phyloP scores from a whole-genome alignment of 2,888 invertebrate species.

The Heliconius erato region DNA sequence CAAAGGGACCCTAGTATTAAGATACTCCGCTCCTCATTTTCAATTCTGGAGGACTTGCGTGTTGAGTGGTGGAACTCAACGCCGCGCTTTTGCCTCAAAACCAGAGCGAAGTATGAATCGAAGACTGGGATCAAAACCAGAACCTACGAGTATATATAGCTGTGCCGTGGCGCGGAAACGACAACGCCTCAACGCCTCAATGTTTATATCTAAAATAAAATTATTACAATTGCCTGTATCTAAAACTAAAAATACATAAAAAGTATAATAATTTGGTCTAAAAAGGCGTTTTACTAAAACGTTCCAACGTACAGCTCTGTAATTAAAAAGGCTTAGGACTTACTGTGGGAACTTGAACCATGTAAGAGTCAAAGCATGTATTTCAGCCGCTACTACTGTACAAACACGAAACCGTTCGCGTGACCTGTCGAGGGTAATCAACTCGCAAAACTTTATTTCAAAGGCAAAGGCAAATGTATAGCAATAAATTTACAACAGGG shows the following conservation, averaged over 20 bases:
- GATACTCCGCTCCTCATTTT: no score
- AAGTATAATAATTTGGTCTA: slow-evolving; percentile 5
- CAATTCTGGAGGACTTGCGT: no score
- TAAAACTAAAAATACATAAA: neutral
- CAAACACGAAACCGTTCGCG: slow-evolving; percentile 45
- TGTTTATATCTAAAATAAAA: neutral
- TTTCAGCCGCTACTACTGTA: slow-evolving; percentile 37
- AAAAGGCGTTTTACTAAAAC: slow-evolving; percentile 1
- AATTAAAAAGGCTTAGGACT: slow-evolving; percentile 24
- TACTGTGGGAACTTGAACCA: slow-evolving; percentile 41
- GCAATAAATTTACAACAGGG: slow-evolving; percentile 43
- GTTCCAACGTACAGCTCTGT: neutral
- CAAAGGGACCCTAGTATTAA: no score
- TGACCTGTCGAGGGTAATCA: slow-evolving; percentile 48
- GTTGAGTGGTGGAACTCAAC: no score
- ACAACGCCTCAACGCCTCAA: no score
- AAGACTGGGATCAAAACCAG: no score
- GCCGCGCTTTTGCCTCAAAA: no score
- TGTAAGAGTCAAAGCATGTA: slow-evolving; percentile 38
- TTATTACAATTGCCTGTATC: neutral
- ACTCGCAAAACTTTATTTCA: slow-evolving; percentile 50
- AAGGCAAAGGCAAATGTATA: slow-evolving; percentile 48
- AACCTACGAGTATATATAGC: no score
- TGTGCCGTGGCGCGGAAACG: no score
- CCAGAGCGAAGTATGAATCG: no score